phyloP scores from a whole-genome alignment of 2,888 invertebrate species.

The Pristionchus japonicus region DNA sequence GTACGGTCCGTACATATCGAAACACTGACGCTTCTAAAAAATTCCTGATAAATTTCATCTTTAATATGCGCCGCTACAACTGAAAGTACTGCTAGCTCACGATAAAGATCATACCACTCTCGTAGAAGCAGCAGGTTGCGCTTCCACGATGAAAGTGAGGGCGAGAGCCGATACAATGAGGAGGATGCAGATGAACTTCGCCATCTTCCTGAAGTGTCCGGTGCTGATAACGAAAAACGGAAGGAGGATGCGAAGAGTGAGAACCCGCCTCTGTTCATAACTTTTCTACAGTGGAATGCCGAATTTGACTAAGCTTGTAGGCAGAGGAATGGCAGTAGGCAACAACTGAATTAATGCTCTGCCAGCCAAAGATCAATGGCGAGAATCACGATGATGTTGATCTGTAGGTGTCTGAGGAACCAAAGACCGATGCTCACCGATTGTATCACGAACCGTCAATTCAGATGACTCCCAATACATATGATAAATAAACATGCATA shows the following conservation, averaged over 20 bases:
- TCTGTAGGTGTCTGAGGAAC: background rate
- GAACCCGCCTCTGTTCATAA: background rate
- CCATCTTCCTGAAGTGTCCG: background rate
- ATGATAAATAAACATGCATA: no score
- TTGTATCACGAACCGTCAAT: background rate
- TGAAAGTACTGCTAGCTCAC: no score
- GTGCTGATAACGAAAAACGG: background rate
- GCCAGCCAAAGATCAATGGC: background rate
- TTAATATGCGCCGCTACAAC: no score
- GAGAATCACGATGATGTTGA: background rate
- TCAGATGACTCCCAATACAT: no score
- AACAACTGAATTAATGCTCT: background rate
- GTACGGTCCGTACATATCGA: no score
- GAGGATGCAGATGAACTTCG: background rate
- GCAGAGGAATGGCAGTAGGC: background rate
- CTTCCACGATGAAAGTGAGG: background rate
- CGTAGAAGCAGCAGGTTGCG: background rate
- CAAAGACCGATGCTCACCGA: background rate
- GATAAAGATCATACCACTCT: background rate
- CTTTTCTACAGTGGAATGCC: background rate
- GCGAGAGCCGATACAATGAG: background rate
- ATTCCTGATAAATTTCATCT: no score
- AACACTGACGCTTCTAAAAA: no score
- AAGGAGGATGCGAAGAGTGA: background rate
- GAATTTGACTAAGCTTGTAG: background rate